Conservation (phyloP, 2,113 vertebrate genomes). For the Lophochroa leadbeateri region DNA sequence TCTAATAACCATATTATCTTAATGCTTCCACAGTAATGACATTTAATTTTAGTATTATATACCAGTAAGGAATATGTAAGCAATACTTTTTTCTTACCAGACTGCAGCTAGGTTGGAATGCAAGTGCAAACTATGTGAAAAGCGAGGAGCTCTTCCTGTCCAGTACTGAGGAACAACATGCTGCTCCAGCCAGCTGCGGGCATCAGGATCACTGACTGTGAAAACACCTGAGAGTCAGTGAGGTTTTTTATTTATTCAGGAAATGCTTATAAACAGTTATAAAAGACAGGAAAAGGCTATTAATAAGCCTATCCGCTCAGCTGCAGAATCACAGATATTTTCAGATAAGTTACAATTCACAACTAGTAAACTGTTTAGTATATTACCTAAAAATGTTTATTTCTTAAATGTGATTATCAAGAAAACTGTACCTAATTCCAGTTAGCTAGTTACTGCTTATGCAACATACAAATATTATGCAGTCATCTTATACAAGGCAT, state of each 20-base stretch:
- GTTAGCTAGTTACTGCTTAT: not conserved
- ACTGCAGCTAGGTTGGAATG: slow-evolving; percentile 94
- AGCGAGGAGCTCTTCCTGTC: slow-evolving; percentile 81
- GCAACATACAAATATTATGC: not conserved
- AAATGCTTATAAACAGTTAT: not conserved
- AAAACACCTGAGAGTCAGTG: not conserved
- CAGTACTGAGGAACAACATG: slow-evolving; percentile 92
- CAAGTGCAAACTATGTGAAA: slow-evolving; percentile 91
- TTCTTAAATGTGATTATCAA: not conserved
- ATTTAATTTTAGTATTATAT: not conserved
- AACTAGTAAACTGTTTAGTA: not conserved
- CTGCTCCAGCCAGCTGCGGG: slow-evolving; percentile 90
- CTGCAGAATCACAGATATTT: not conserved
- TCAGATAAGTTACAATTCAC: not conserved
- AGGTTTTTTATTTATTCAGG: not conserved
- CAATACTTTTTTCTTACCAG: slow-evolving; percentile 79
- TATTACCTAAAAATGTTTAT: not conserved
- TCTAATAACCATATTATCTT: not conserved
- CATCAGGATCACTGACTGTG: slow-evolving; percentile 83
- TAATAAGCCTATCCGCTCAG: not conserved
- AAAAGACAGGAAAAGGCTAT: not conserved
- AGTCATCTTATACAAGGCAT: not conserved
- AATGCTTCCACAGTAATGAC: not conserved
- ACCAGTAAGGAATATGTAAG: not conserved
- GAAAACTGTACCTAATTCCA: not conserved